Evolutionary conservation across 2,113 vertebrate genomes (phyloP).

Genomic region (Halcyon senegalensis): DNA sequence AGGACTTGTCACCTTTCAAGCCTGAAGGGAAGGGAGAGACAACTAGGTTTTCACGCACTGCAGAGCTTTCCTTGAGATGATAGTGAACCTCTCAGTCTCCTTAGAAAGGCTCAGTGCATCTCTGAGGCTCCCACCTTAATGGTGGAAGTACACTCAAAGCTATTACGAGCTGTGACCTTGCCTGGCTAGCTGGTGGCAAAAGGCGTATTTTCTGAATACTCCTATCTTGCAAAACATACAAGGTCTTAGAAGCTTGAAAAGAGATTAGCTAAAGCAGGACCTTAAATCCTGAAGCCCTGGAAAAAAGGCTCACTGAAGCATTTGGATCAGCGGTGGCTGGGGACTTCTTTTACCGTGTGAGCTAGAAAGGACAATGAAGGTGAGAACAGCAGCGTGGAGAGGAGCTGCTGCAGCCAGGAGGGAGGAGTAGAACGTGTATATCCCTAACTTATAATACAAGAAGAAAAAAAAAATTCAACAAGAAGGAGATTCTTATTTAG

Average conservation of each 20-base stretch:
- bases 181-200: neutral
- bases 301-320: slow-evolving; percentile 5
- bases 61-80: neutral
- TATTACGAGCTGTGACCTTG: neutral
- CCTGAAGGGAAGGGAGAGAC: neutral
- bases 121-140: neutral
- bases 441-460: neutral
- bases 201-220: neutral
- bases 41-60: neutral
- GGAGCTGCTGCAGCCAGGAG: fast-evolving
- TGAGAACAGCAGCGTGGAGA: neutral
- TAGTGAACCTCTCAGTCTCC: neutral
- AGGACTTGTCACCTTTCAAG: neutral
- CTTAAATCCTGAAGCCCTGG: slow-evolving; percentile 32
- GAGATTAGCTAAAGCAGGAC: slow-evolving; percentile 60
- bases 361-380: slow-evolving; percentile 28
- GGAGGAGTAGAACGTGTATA: neutral
- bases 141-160: neutral
- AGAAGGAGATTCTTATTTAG: neutral
- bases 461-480: neutral
- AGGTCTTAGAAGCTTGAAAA: slow-evolving; percentile 55
- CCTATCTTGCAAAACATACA: slow-evolving; percentile 53
- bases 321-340: slow-evolving; percentile 31
- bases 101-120: neutral
- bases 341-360: neutral